phyloP scores from a whole-genome alignment of 2,888 invertebrate genomes.

The Philereme transversata region DNA sequence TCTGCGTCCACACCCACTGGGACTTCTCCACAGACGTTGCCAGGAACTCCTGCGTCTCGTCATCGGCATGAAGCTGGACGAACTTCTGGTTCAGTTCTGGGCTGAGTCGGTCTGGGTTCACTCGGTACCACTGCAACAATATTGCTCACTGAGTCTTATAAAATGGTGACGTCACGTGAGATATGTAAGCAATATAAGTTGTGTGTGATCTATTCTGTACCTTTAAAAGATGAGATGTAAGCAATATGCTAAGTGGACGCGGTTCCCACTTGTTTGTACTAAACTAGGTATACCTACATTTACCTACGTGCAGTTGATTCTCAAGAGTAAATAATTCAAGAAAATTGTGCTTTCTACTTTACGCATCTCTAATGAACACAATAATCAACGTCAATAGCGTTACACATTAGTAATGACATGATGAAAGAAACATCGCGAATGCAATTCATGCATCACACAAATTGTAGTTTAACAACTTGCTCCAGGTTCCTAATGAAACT shows the following conservation, averaged over 20 bases:
- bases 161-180: no score
- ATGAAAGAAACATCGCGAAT: constrained; percentile 55
- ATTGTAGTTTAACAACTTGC: constrained; percentile 76
- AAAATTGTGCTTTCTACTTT: constrained; percentile 4
- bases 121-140: constrained; percentile 88
- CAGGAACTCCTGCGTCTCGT: constrained; percentile 89
- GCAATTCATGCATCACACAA: constrained; percentile 63
- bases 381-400: constrained; percentile 46
- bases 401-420: constrained; percentile 43
- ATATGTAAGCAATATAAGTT: no score
- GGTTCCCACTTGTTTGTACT: neutral
- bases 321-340: no score
- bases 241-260: neutral
- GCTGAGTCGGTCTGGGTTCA: constrained; percentile 82
- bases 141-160: constrained; percentile 1
- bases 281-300: no score
- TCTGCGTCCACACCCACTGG: constrained; percentile 93
- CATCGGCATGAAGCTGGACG: constrained; percentile 87
- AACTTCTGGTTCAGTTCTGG: constrained; percentile 84
- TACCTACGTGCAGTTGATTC: no score
- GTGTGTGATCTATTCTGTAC: no score
- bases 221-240: neutral
- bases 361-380: constrained; percentile 31
- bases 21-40: constrained; percentile 90
- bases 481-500: constrained; percentile 72